Evolutionary conservation across 2,113 vertebrate genomes (phyloP).

Genomic region (Pipra filicauda): DNA sequence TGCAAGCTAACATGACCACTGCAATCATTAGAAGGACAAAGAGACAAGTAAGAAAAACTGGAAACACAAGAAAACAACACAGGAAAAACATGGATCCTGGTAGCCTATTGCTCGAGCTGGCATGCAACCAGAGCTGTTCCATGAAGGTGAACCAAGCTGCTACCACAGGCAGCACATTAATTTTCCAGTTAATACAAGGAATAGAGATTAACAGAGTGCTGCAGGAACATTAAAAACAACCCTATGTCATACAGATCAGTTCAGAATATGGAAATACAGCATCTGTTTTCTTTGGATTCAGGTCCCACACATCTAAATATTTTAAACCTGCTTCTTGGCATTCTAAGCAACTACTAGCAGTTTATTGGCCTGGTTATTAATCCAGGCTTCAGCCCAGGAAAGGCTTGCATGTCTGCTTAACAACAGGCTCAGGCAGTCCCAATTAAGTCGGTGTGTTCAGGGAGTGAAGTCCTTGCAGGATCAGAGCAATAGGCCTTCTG

Average conservation of each 20-base stretch:
- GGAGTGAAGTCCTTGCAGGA: background rate
- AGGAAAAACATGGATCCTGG: background rate
- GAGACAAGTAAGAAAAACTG: background rate
- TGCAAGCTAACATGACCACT: background rate
- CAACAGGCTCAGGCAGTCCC: background rate
- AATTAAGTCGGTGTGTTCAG: background rate
- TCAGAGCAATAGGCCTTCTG: background rate
- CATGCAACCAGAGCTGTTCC: rapidly evolving
- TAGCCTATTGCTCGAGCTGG: background rate
- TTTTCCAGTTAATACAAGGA: background rate
- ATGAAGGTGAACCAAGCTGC: background rate
- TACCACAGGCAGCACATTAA: background rate
- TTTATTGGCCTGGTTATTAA: constrained; percentile 15
- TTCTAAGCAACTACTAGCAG: background rate
- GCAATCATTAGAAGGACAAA: background rate
- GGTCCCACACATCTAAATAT: background rate
- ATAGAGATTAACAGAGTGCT: background rate
- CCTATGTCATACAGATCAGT: background rate
- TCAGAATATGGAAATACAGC: background rate
- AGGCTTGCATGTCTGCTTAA: background rate
- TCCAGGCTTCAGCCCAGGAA: background rate
- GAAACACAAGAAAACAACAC: background rate
- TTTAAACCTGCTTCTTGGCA: background rate
- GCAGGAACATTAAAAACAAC: background rate
- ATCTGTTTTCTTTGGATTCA: background rate